Base-by-base conservation (phyloP, 2,797 vertebrate genomes). In the Protonibea diacanthus region DNA sequence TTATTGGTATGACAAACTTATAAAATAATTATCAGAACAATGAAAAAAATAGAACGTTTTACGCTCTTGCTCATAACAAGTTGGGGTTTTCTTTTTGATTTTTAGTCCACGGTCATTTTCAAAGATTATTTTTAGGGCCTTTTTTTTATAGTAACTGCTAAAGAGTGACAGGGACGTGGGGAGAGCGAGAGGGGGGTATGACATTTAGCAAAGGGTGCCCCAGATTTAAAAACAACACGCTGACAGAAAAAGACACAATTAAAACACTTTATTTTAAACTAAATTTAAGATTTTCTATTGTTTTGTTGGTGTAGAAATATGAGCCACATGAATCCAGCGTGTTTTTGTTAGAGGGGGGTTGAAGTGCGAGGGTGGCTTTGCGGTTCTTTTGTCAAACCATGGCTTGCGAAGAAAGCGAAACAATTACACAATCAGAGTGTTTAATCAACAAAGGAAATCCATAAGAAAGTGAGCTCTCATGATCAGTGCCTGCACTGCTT, bases 361-460 rank as follows among this genome's bases (percentile, higher is more conserved):
- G 2, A 29, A 13, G 18, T 15, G 15, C 18, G 18, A 66, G 6
- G 2, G 4, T 29, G 6, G 2, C 4, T 29, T 53, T 10, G 6
- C 3, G 4, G 20, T 9, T 11, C 1, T 67, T 57, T 59, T 21
- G 25, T 33, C 5, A 64, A 78, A 53, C 38, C 15, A 5, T 13
- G 47, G 10, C 38, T 51, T 57, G 69, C 18, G 51, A 45, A 59
- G 45, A 57, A 68, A 48, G 63, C 6, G 7, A 29, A 72, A 79
- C 67, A 84, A 74, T 87, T 58, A 73, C n/a, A 61, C 65, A 80
- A 72, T 82, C 62, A 51, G 20, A 47, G 60, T 14, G 44, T 82
- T 82, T 42, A 52, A 84, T 81, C 61, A 66, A 40, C 72, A 78
- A 56, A 76, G 63, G 29, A 80, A 83, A 86, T 88, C 87, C 29